Evolutionary conservation across 92 coral and sea anemone species (phyloP), one percentile per base, ranked within the genome.

Genomic region (Zoanthus gigantus): DNA sequence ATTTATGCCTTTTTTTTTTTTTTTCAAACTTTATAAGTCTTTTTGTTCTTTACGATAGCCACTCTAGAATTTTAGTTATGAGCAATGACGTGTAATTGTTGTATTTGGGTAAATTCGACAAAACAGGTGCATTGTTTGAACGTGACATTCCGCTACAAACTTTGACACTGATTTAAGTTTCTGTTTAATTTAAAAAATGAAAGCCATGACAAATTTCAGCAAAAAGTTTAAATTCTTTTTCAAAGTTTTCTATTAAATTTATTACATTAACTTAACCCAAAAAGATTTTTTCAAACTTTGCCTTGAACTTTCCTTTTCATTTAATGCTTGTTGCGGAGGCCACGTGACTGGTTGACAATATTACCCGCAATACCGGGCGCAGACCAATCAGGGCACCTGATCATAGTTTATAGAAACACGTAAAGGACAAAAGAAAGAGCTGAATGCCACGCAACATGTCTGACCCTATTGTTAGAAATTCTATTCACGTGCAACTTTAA

Each of bases 361-460:
- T 66, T 81, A 81, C 85, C 85, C 85, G 85, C 61, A 81, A 28
- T 63, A 23, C 46, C 23, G 76, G 72, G 75, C 47, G 53, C 42
- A 23, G 30, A 31, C 85, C 85, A 81, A 81, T 81, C 85, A 81
- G 14, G 46, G 85, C 16, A 50, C 56, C 85, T 37, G 45, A 50
- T 11, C 17, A 66, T 44, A 67, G 66, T 81, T 81, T 81, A 81
- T 66, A 68, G 76, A 50, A 47, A 67, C 82, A 77, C 53, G 47
- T 37, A 81, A 2, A 18, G 60, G 66, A 81, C 85, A 81, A 81
- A 81, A 81, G 85, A 81, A 45, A 53, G 69, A 61, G 47, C 32
- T 66, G 7, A 23, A 16, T 81, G 85, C 85, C 85, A 81, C 85
- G 85, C 74, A 81, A 81, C 85, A 67, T 10, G 63, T 81, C 61